Conservation (phyloP, 2,797 vertebrate species). For the Knipowitschia caucasica region DNA sequence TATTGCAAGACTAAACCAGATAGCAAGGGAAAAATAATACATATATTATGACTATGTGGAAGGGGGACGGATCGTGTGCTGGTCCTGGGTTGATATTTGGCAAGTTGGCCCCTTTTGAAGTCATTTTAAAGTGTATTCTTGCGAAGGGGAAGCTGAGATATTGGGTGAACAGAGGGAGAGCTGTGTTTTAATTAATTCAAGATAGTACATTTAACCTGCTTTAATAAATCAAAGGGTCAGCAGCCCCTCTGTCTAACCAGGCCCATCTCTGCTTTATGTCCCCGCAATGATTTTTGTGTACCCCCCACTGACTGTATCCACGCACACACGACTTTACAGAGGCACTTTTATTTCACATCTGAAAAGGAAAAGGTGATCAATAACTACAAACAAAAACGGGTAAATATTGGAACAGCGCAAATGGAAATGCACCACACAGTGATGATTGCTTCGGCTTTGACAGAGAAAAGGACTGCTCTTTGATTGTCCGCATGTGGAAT, state of each 20-base stretch:
- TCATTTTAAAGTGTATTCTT: conserved; percentile 25
- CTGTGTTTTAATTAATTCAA: conserved; percentile 68
- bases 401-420: not conserved
- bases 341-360: not conserved
- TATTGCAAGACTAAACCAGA: too few species aligned
- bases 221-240: conserved; percentile 66
- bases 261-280: conserved; percentile 64
- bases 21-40: too few species aligned
- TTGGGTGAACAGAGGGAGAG: conserved; percentile 12
- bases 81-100: too few species aligned
- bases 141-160: conserved; percentile 31
- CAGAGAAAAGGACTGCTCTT: not conserved
- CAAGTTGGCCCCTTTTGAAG: too few species aligned
- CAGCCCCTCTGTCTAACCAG: conserved; percentile 31
- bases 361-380: conserved; percentile 9
- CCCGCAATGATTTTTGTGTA: conserved; percentile 39
- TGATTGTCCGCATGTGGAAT: not conserved
- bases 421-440: not conserved
- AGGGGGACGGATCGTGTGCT: too few species aligned
- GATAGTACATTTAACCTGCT: conserved; percentile 57
- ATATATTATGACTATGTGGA: too few species aligned
- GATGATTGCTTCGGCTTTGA: not conserved
- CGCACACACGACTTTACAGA: conserved; percentile 21
- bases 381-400: conserved; percentile 11
- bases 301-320: conserved; percentile 13